Base-by-base conservation (phyloP, 2,888 invertebrate species). In the Idaea straminata region DNA sequence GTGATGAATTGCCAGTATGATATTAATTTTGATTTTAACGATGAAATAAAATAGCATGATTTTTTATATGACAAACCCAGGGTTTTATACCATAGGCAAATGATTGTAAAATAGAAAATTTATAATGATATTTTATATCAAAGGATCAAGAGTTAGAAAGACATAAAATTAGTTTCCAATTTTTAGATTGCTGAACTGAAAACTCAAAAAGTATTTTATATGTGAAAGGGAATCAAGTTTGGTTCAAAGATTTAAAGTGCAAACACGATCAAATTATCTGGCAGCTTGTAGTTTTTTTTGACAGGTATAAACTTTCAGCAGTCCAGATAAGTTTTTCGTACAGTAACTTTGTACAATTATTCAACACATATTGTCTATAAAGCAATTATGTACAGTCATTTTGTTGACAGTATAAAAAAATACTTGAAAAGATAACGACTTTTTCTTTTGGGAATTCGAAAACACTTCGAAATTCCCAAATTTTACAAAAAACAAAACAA, bases 1-100 rank as follows among this genome's bases (percentile, higher is more conserved):
- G 84, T 85, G 82, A 85, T 79, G 78, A 74, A 78, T 77, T 74
- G 81, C 80, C 82, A 82, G 81, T 74, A 79, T 79, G 79, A 75
- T 76, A 68, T 70, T 69, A 67, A 66, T 74, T 71, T 70, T 66
- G 66, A 68, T 75, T 71, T 66, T 62, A 66, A 25, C 3, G 25
- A 25, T 47, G 4, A 36, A 7, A 36, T 7, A 13, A 47, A 13
- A 47, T 7, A 47, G 47, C 47, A 47, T 47, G 47, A 47, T 10
- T 47, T 47, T 13, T 47, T 47, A 13, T 7, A 7, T 13, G 7
- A 47, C 0, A 13, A n/a, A 10, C 13, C 13, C 4, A 47, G 13
- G 7, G 7, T 47, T 47, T 47, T 47, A 7, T 13, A 47, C 10
- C 10, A 0, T 13, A n/a, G n/a, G n/a, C 10, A 0, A 47, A 13